Evolutionary conservation across 2,888 invertebrate species (phyloP).

Genomic region (Molorchus minor): DNA sequence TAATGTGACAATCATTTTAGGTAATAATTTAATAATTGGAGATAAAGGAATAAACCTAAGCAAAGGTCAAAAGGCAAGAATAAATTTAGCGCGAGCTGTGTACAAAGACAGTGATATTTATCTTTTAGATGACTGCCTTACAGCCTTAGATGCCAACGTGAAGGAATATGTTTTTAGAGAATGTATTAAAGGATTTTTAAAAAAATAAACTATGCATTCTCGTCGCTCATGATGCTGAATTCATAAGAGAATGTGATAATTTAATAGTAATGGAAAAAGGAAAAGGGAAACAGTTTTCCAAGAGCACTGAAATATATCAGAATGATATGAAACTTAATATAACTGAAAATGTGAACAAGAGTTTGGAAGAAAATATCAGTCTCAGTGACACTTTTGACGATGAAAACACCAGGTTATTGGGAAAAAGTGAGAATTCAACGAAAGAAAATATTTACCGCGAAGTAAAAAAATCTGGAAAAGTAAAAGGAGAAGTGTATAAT

Average conservation of each 20-base stretch:
- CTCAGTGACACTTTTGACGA: constrained; percentile 23
- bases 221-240: constrained; percentile 41
- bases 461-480: constrained; percentile 44
- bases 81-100: constrained; percentile 78
- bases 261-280: constrained; percentile 40
- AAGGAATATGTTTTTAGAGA: constrained; percentile 75
- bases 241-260: constrained; percentile 35
- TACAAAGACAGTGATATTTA: constrained; percentile 81
- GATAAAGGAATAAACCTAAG: constrained; percentile 81
- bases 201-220: constrained; percentile 46
- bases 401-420: constrained; percentile 28
- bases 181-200: constrained; percentile 56
- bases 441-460: constrained; percentile 44
- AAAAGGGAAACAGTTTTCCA: constrained; percentile 25
- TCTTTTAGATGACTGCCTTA: constrained; percentile 81
- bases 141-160: constrained; percentile 80
- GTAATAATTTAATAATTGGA: constrained; percentile 80
- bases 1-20: constrained; percentile 50
- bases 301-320: constrained; percentile 16
- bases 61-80: constrained; percentile 81
- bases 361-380: constrained; percentile 11
- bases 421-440: not conserved
- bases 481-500: constrained; percentile 44
- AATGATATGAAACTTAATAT: constrained; percentile 10
- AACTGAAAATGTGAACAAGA: not conserved